Evolutionary conservation across 1,140 invertebrate species (phyloP).

Genomic region (Lepidotrigona ventralis): DNA sequence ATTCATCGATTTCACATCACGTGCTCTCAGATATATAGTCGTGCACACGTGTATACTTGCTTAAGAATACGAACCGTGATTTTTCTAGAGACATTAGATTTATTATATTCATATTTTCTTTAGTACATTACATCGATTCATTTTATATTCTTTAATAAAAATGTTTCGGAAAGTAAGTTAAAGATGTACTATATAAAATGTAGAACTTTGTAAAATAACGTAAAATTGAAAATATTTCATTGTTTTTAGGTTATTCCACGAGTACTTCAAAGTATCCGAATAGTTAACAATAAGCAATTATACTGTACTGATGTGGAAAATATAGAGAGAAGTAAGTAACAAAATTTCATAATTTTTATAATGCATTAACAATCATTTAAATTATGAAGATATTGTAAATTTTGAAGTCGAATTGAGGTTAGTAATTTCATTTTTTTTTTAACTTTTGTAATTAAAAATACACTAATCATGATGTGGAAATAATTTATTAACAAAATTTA

Average conservation of each 20-base stretch:
- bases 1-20: too few relatives aligned
- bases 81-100: neutral
- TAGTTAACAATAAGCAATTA: neutral
- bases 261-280: neutral
- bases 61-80: fast-evolving
- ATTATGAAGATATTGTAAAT: neutral
- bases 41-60: too few relatives aligned
- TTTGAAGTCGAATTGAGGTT: neutral
- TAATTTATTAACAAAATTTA: too few relatives aligned
- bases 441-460: too few relatives aligned
- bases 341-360: neutral
- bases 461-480: too few relatives aligned
- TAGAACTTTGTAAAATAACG: neutral
- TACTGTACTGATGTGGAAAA: neutral
- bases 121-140: neutral
- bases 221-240: neutral
- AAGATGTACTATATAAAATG: neutral
- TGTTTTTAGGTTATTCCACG: constrained; percentile 46
- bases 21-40: fast-evolving
- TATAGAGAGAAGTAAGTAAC: constrained; percentile 65
- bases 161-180: constrained; percentile 49
- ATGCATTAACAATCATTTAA: neutral
- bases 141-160: neutral
- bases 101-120: neutral
- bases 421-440: neutral